Base-by-base conservation (phyloP, 2,888 invertebrate species). In the Ornithoptera alexandrae region DNA sequence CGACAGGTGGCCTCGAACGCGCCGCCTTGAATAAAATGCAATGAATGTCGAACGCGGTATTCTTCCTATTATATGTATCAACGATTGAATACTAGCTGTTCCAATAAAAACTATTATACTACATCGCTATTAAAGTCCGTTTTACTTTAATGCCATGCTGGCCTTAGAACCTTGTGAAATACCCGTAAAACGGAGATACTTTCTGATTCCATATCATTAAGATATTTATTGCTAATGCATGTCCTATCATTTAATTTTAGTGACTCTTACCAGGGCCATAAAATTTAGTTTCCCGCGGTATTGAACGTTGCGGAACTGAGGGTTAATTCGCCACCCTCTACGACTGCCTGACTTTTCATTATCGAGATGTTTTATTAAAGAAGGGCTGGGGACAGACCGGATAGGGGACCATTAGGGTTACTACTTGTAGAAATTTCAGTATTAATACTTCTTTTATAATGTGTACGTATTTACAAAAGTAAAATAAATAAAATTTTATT, bases 361-460 rank as follows among this genome's bases (percentile, higher is more conserved):
- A 92, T 92, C 92, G 92, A 92, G 92, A 92, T 92, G 92, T 92
- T 92, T 92, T 92, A 92, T 92, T 91, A 91, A 92, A 88, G 88
- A 76, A 88, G 91, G 90, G 89, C 83, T 79, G 76, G 84, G 82
- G 84, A 79, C 75, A 75, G 73, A 79, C 78, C 80, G 81, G 75
- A 77, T 74, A 81, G 83, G 87, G 90, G 85, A 80, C 72, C 69
- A 73, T 74, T 84, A 92, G 91, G 91, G 92, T 76, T 89, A 84
- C 78, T 83, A 67, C n/a, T 58, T 20, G 42, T 58, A 58, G 50
- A 50, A 56, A 3, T 81, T 39, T 62, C 39, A 77, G n/a, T 50
- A 69, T 74, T 63, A 46, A 39, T 6, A 39, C 7, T 39, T 39
- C 7, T 39, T 39, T 39, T 39, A 1, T 39, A 7, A 10, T 39